Evolutionary conservation across 2,888 invertebrate genomes (phyloP).

Genomic region (Lycophotia porphyrea): DNA sequence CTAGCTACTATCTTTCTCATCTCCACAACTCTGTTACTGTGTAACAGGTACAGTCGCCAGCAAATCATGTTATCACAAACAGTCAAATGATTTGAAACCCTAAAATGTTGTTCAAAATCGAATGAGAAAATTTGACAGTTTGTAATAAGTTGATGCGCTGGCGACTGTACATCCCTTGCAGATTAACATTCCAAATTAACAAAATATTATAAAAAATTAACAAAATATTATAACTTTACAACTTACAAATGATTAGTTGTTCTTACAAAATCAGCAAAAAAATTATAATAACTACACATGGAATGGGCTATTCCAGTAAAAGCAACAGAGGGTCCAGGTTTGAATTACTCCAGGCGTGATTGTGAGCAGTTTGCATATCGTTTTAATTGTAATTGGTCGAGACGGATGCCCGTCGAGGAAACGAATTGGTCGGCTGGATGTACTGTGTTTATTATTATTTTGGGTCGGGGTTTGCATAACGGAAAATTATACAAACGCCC

Average conservation of each 20-base stretch:
- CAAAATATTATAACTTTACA: neutral
- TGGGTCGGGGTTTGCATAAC: neutral
- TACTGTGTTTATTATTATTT: conserved; percentile 14
- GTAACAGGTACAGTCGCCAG: no score
- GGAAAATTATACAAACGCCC: neutral
- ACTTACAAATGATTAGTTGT: neutral
- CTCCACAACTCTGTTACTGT: no score
- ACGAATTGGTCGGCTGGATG: conserved; percentile 34
- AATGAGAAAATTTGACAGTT: no score
- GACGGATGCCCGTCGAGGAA: conserved; percentile 64
- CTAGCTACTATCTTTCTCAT: no score
- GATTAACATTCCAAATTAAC: no score
- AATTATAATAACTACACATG: neutral
- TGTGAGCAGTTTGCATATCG: conserved; percentile 78
- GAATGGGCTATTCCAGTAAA: conserved; percentile 47
- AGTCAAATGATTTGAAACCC: no score
- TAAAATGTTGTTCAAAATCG: no score
- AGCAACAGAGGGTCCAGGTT: conserved; percentile 53
- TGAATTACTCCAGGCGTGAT: conserved; percentile 75
- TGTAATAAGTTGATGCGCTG: no score
- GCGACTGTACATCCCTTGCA: no score
- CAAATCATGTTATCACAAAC: no score
- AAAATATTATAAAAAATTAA: no score
- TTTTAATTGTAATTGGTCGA: conserved; percentile 76
- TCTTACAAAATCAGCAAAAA: neutral